These are phyloP conservation scores for Procavia capensis DNA, from an alignment of 2,113 vertebrate species.

Conservation along the genomic window DNA sequence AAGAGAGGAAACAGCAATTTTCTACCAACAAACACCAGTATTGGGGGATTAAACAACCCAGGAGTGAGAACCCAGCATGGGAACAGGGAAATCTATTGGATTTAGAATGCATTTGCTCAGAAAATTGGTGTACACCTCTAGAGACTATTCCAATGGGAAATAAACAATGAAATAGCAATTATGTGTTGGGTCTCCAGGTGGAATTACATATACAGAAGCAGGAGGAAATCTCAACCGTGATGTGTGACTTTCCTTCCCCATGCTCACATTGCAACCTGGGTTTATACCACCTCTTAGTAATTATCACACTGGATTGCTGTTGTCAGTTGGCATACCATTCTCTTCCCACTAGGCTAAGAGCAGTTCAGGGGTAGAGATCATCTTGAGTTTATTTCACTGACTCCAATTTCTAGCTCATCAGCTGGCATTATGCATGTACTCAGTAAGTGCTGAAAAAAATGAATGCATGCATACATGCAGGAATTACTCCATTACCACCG, in stretches of 20 bases:
- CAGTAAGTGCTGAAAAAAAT: neutral
- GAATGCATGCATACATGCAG: fast-evolving
- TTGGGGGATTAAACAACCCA: neutral
- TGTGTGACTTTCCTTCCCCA: neutral
- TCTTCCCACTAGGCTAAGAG: neutral
- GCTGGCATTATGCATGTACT: neutral
- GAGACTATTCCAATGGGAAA: neutral
- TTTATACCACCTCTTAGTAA: neutral
- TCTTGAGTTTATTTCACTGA: neutral
- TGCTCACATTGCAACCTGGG: neutral
- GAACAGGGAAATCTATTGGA: neutral
- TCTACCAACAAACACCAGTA: neutral
- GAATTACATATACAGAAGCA: neutral
- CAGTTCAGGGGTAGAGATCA: neutral
- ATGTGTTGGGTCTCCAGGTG: neutral
- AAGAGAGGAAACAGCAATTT: slow-evolving; percentile 1
- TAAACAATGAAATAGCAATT: slow-evolving; percentile 44
- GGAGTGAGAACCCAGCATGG: slow-evolving; percentile 35
- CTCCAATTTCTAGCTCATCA: neutral
- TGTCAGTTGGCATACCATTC: neutral
- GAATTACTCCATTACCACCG: neutral
- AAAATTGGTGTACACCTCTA: neutral
- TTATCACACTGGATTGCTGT: neutral
- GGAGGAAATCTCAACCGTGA: neutral
- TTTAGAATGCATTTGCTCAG: slow-evolving; percentile 49